Evolutionary conservation across 2,888 invertebrate species (phyloP).

Genomic region (Dolichopus griseipennis): DNA sequence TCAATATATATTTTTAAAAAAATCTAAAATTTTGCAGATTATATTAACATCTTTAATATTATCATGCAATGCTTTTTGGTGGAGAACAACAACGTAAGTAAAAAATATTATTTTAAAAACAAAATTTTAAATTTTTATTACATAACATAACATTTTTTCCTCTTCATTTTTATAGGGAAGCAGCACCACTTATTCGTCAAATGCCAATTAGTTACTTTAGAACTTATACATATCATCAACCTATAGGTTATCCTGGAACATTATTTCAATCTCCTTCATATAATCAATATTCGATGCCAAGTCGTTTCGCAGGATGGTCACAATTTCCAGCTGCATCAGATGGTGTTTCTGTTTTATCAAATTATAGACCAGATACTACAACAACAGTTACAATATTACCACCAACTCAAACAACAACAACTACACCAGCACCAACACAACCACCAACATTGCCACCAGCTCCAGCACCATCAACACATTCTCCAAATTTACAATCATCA

Average conservation of each 20-base stretch:
- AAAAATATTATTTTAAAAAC: not conserved
- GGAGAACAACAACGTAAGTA: slow-evolving; percentile 21
- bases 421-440: slow-evolving; percentile 10
- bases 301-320: slow-evolving; percentile 16
- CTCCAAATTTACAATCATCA: not conserved
- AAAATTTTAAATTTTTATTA: not conserved
- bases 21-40: slow-evolving; percentile 12
- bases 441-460: slow-evolving; percentile 8
- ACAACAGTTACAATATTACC: slow-evolving; percentile 11
- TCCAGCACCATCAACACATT: not conserved
- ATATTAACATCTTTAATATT: slow-evolving; percentile 16
- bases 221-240: slow-evolving; percentile 24
- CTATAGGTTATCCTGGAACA: slow-evolving; percentile 20
- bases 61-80: slow-evolving; percentile 23
- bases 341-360: not conserved
- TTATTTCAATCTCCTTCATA: slow-evolving; percentile 14
- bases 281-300: slow-evolving; percentile 11
- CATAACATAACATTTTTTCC: not conserved
- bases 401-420: slow-evolving; percentile 14
- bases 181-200: slow-evolving; percentile 21
- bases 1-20: no score
- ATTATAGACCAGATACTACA: slow-evolving; percentile 8
- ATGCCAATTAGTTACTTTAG: slow-evolving; percentile 25
- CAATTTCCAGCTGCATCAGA: slow-evolving; percentile 14
- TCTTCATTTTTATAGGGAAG: slow-evolving; percentile 16